These are phyloP conservation scores for Paguma larvata DNA, from an alignment of 2,797 vertebrate genomes.

Conservation along the genomic window DNA sequence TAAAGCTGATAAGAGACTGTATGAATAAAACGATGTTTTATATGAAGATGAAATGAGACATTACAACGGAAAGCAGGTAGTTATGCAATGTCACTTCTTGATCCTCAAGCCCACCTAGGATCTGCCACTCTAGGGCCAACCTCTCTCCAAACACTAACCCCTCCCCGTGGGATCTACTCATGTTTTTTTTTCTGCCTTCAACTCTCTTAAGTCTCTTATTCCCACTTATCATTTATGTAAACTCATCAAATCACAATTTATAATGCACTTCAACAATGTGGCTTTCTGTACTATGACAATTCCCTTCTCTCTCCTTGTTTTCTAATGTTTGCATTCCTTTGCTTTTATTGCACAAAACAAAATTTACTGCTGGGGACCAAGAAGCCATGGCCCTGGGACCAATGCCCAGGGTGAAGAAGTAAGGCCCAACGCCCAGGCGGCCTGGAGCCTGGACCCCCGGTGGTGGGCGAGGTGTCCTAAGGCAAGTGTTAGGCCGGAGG, in stretches of 20 bases:
- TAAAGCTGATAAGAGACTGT: neutral
- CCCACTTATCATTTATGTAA: neutral
- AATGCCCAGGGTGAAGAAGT: too few species aligned
- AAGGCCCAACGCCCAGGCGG: too few species aligned
- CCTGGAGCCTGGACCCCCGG: too few species aligned
- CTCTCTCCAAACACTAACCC: neutral
- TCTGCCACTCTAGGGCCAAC: neutral
- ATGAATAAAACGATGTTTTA: neutral
- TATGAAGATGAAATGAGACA: neutral
- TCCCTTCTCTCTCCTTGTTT: neutral
- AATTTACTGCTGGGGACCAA: neutral
- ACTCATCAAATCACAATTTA: neutral
- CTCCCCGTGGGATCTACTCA: neutral
- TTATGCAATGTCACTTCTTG: neutral
- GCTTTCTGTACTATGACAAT: neutral
- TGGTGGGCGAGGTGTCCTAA: too few species aligned
- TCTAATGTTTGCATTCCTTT: neutral
- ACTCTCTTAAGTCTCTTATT: neutral
- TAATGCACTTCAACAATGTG: neutral
- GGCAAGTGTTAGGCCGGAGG: too few species aligned
- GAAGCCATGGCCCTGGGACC: too few species aligned
- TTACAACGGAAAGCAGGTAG: neutral
- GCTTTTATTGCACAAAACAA: neutral
- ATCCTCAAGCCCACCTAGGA: neutral
- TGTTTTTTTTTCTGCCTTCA: neutral